Evolutionary conservation across 2,113 vertebrate species (phyloP).

Genomic region (Emydura subglobosa): DNA sequence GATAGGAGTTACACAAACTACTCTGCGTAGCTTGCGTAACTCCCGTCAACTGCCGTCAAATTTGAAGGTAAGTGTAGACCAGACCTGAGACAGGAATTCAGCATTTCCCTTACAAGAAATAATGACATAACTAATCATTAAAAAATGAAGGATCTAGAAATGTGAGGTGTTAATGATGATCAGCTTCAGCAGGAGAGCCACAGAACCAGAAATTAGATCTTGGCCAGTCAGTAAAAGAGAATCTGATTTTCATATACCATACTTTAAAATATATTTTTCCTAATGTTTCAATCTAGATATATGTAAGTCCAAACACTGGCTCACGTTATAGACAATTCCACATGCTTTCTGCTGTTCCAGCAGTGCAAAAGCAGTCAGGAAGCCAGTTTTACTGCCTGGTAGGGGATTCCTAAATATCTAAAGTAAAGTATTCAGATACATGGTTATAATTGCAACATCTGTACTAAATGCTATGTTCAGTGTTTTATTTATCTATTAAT

Average conservation of each 20-base stretch:
- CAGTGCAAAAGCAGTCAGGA: background rate
- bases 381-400: background rate
- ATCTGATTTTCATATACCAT: background rate
- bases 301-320: background rate
- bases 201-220: background rate
- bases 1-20: no score
- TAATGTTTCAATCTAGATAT: no score
- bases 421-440: no score
- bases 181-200: background rate
- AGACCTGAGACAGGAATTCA: no score
- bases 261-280: background rate
- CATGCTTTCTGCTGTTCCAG: background rate
- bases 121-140: no score
- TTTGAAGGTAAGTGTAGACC: no score
- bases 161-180: no score
- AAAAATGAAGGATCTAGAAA: no score
- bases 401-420: background rate
- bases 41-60: no score
- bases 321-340: background rate
- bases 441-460: background rate
- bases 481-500: background rate
- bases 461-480: background rate
- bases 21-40: no score
- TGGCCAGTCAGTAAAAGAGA: background rate
- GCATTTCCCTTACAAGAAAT: no score